Percentiles rank a stretch among this genome's conserved stretches.
Conservation (phyloP, 2,888 invertebrate species). For the Drosophila paramelanica region DNA sequence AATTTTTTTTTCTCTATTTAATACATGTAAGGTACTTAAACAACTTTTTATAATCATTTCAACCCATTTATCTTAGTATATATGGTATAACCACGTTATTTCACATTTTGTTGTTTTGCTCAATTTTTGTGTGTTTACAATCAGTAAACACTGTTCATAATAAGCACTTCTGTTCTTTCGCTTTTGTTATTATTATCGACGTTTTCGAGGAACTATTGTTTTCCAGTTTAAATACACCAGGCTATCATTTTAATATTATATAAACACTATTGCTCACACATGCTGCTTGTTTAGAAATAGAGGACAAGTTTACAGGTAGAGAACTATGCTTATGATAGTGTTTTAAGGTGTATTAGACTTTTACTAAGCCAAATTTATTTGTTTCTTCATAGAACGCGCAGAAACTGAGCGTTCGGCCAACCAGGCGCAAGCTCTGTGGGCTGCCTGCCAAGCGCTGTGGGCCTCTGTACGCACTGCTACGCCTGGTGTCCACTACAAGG, state of each 20-base stretch:
- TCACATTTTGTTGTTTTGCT: too few species aligned
- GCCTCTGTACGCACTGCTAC: conserved; percentile 90
- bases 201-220: not conserved
- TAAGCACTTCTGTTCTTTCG: too few species aligned
- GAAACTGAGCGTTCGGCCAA: conserved; percentile 91
- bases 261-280: conserved; percentile 22
- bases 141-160: too few species aligned
- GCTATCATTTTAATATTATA: conserved; percentile 24
- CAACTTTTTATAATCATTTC: too few species aligned
- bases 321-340: conserved; percentile 11
- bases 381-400: conserved; percentile 87
- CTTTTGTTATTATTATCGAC: too few species aligned
- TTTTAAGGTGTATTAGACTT: not conserved
- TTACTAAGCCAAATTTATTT: not conserved
- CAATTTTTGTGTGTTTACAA: too few species aligned
- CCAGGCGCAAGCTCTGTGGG: conserved; percentile 95
- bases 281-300: conserved; percentile 83
- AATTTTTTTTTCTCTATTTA: too few species aligned
- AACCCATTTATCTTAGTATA: too few species aligned
- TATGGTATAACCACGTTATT: too few species aligned
- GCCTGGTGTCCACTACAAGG: conserved; percentile 86
- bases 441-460: conserved; percentile 95
- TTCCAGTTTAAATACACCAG: not conserved
- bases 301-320: conserved; percentile 84
- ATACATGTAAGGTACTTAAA: too few species aligned